Percentiles rank a stretch among this genome's conserved stretches.
Conservation (phyloP, 2,888 invertebrate species). For the Lochmaea capreae region DNA sequence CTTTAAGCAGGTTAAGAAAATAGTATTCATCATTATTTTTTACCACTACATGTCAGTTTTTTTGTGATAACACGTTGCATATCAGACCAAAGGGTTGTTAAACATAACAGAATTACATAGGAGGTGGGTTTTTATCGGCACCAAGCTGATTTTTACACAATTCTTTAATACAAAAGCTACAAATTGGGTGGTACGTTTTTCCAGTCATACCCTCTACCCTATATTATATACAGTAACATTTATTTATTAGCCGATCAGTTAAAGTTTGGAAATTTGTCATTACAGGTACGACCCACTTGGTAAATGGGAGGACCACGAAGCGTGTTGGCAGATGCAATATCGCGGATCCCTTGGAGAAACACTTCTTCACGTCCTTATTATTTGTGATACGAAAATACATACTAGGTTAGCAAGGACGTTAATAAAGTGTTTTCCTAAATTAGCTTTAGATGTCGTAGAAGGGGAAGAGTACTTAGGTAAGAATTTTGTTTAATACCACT, state of each 20-base stretch:
- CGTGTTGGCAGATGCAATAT: conserved; percentile 98
- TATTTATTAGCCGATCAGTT: no score
- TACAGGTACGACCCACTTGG: conserved; percentile 85
- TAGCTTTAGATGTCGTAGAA: conserved; percentile 94
- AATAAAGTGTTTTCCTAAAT: conserved; percentile 89
- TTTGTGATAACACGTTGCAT: no score
- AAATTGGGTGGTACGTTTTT: no score
- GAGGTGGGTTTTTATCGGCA: no score
- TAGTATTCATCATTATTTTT: not conserved
- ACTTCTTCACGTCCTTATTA: conserved; percentile 92
- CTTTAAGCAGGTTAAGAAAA: conserved; percentile 78
- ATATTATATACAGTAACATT: no score
- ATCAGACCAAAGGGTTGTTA: no score
- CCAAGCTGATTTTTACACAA: no score
- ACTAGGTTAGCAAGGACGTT: conserved; percentile 88
- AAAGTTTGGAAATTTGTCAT: not conserved
- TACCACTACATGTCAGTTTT: no score
- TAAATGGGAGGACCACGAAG: conserved; percentile 90
- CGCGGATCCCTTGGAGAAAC: conserved; percentile 96
- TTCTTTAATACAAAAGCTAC: no score
- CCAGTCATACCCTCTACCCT: no score
- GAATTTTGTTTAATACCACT: not conserved
- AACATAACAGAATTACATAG: no score
- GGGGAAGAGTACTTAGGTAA: conserved; percentile 90
- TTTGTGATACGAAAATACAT: conserved; percentile 88